A percentile compares a stretch with the other conserved stretches of the same genome.
These are phyloP conservation scores for Hypotaenidia okinawae DNA, from an alignment of 2,797 vertebrate species.

Conservation along the genomic window DNA sequence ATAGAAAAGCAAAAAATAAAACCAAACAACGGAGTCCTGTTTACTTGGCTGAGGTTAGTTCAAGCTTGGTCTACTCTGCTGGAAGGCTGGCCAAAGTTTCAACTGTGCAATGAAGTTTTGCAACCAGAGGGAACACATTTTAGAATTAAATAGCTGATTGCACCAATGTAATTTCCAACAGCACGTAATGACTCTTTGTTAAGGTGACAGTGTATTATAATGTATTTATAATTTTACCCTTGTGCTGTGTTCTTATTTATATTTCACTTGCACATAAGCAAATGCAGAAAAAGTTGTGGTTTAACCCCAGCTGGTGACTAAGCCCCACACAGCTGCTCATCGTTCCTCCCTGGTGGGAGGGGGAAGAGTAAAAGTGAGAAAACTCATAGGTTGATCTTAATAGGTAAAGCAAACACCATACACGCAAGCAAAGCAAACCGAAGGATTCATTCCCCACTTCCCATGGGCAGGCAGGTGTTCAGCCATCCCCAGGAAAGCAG, in stretches of 20 bases:
- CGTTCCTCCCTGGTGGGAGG: too few relatives aligned
- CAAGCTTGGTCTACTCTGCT: neutral
- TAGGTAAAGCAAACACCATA: too few relatives aligned
- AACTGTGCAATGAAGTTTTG: neutral
- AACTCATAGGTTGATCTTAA: too few relatives aligned
- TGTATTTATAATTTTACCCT: neutral
- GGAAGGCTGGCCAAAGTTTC: neutral
- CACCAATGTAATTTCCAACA: neutral
- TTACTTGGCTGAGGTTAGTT: neutral
- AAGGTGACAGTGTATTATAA: neutral
- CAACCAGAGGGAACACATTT: neutral
- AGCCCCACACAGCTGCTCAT: too few relatives aligned
- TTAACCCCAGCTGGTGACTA: too few relatives aligned
- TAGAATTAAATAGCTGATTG: neutral
- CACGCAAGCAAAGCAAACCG: too few relatives aligned
- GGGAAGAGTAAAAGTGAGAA: too few relatives aligned
- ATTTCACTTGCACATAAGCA: neutral
- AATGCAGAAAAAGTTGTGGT: neutral
- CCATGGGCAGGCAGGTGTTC: too few relatives aligned
- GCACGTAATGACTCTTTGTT: neutral
- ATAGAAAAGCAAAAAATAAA: neutral
- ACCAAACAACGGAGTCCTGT: neutral
- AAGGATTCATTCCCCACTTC: too few relatives aligned
- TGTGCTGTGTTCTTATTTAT: neutral
- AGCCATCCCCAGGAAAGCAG: too few relatives aligned